Conservation (phyloP, 2,888 invertebrate species). For the Gastrophysa polygoni region DNA sequence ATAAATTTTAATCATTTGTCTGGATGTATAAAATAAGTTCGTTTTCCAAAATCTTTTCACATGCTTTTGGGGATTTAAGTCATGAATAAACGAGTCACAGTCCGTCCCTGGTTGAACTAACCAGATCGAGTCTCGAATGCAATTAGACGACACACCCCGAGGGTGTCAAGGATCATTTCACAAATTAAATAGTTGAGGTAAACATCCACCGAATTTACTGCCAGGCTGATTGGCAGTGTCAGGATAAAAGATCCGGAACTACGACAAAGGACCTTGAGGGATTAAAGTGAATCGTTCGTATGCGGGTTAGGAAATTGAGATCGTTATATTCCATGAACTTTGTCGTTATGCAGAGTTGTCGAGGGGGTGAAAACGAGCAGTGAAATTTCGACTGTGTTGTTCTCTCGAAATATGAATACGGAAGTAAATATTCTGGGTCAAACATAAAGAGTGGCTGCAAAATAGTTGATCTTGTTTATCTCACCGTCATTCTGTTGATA, state of each 20-base stretch:
- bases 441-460: too few species aligned
- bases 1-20: too few species aligned
- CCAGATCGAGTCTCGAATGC: conserved; percentile 25
- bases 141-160: conserved; percentile 30
- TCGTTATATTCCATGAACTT: background rate
- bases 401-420: too few species aligned
- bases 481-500: too few species aligned
- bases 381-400: too few species aligned
- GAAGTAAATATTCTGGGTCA: too few species aligned
- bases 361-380: background rate
- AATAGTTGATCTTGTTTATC: too few species aligned
- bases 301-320: background rate
- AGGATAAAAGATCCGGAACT: conserved; percentile 27
- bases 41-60: too few species aligned
- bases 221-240: conserved; percentile 24
- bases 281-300: conserved; percentile 17
- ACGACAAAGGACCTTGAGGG: conserved; percentile 24
- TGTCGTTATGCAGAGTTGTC: too few species aligned
- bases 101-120: conserved; percentile 18
- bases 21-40: too few species aligned
- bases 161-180: conserved; percentile 43
- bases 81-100: background rate
- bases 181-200: conserved; percentile 43
- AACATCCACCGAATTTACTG: conserved; percentile 34
- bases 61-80: too few species aligned